phyloP scores from a whole-genome alignment of 2,888 invertebrate genomes.

The Drosophila borealis region DNA sequence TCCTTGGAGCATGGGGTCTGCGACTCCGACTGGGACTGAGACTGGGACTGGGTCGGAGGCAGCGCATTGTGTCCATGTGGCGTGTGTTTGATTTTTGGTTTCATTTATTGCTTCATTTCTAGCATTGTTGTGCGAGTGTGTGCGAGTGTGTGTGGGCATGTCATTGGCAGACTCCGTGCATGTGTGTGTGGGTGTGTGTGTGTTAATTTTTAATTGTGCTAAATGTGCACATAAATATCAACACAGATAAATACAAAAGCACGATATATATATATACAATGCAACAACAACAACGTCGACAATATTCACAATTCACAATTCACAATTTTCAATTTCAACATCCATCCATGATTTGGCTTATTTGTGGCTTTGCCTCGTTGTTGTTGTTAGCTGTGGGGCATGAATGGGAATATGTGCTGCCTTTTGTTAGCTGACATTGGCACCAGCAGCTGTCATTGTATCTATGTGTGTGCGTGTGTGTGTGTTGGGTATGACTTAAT shows the following conservation, averaged over 20 bases:
- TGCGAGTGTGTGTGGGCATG: slow-evolving; percentile 40
- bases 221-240: slow-evolving; percentile 76
- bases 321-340: slow-evolving; percentile 77
- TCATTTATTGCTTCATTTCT: slow-evolving; percentile 60
- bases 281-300: slow-evolving; percentile 28
- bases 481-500: slow-evolving; percentile 69
- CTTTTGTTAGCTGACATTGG: slow-evolving; percentile 73
- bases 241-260: slow-evolving; percentile 38
- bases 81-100: slow-evolving; percentile 69
- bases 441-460: slow-evolving; percentile 67
- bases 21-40: background rate
- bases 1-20: slow-evolving; percentile 51
- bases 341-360: slow-evolving; percentile 79
- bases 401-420: slow-evolving; percentile 49
- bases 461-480: slow-evolving; percentile 16
- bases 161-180: slow-evolving; percentile 35
- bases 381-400: slow-evolving; percentile 22
- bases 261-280: slow-evolving; percentile 19
- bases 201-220: slow-evolving; percentile 78
- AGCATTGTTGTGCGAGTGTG: slow-evolving; percentile 44
- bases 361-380: slow-evolving; percentile 40
- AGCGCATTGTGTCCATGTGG: slow-evolving; percentile 55
- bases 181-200: slow-evolving; percentile 33
- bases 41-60: background rate
- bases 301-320: slow-evolving; percentile 54